A percentile compares a stretch with the other conserved stretches of the same genome.
phyloP scores from a whole-genome alignment of 1,140 invertebrate genomes.

The Bradynema listronoti region DNA sequence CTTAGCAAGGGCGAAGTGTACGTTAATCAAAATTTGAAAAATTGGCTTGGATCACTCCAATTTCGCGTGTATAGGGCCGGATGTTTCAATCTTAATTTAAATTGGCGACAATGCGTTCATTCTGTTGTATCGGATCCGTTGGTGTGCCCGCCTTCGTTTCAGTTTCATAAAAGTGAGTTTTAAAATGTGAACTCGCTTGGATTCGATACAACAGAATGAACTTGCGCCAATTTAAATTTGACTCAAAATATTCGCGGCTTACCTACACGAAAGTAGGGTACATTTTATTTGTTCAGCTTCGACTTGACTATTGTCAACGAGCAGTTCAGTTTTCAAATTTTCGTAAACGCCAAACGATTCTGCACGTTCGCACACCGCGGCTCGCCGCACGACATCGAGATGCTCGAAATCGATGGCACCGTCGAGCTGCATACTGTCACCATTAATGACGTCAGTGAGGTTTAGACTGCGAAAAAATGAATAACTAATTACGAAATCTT shows the following conservation, averaged over 20 bases:
- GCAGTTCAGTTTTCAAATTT: conserved; percentile 38
- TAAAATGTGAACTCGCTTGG: conserved; percentile 9
- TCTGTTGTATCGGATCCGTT: too few species aligned
- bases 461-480: background rate
- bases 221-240: too few species aligned
- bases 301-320: conserved; percentile 56
- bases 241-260: too few species aligned
- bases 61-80: too few species aligned
- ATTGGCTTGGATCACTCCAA: too few species aligned
- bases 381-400: conserved; percentile 39
- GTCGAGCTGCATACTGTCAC: conserved; percentile 48
- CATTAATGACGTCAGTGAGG: conserved; percentile 29
- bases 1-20: conserved; percentile 52
- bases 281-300: conserved; percentile 49
- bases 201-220: too few species aligned
- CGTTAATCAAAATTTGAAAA: background rate
- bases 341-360: conserved; percentile 49
- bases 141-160: too few species aligned
- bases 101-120: too few species aligned
- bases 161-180: too few species aligned
- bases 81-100: too few species aligned
- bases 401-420: conserved; percentile 41
- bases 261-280: too few species aligned
- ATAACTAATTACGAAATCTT: too few species aligned
- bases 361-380: conserved; percentile 34